Conservation (phyloP, 2,113 vertebrate genomes). For the Python bivittatus region DNA sequence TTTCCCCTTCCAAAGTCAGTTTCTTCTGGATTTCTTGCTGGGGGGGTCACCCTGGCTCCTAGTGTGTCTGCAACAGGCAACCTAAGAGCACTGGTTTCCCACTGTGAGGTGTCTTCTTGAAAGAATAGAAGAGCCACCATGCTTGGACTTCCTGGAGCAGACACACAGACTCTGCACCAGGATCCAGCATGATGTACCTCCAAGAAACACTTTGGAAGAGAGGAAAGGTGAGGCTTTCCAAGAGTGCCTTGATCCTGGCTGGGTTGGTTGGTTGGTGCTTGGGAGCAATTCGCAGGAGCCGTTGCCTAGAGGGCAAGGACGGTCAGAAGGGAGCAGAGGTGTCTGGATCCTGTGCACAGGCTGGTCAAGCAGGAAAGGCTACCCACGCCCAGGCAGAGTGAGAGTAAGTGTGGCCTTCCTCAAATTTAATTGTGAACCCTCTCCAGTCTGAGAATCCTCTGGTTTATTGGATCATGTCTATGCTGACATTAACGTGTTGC, state of each 20-base stretch:
- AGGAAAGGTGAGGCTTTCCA: not conserved
- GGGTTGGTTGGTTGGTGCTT: not conserved
- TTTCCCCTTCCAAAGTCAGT: not conserved
- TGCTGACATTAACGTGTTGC: not conserved
- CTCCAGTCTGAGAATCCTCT: not conserved
- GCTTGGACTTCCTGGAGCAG: not conserved
- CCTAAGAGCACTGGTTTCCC: not conserved
- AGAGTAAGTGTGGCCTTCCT: not conserved
- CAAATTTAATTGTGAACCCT: not conserved
- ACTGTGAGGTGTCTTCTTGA: not conserved
- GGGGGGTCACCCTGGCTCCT: not conserved
- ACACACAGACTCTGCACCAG: not conserved
- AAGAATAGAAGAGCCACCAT: not conserved
- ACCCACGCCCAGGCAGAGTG: not conserved
- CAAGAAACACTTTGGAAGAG: not conserved
- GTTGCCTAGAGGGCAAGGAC: not conserved
- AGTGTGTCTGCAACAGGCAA: not conserved
- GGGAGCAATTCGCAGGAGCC: not conserved
- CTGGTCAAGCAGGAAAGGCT: not conserved
- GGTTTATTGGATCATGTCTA: not conserved
- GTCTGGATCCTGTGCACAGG: not conserved
- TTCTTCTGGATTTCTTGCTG: not conserved
- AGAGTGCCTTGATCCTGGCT: not conserved
- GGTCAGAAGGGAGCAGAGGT: not conserved
- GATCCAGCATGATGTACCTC: not conserved